phyloP scores from a whole-genome alignment of 2,113 vertebrate species.

The Isurus oxyrinchus region DNA sequence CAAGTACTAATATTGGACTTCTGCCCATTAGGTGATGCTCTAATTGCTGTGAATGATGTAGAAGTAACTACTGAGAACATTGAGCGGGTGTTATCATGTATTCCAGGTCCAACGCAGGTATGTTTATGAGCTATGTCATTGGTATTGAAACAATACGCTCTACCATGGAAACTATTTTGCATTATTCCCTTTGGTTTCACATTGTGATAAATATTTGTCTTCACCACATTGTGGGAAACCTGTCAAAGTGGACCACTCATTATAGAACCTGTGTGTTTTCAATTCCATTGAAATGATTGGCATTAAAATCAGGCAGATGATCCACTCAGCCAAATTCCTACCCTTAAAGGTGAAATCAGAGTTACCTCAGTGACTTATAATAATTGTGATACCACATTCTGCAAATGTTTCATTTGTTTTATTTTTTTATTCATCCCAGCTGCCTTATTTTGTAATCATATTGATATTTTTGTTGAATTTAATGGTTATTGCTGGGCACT shows the following conservation, averaged over 20 bases:
- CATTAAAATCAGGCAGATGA: neutral
- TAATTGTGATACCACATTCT: neutral
- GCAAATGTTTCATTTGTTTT: neutral
- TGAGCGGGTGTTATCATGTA: conserved; percentile 85
- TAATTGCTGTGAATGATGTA: conserved; percentile 89
- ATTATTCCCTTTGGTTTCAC: neutral
- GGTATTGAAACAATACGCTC: neutral
- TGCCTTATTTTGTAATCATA: neutral
- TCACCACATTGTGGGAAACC: neutral
- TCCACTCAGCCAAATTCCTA: neutral
- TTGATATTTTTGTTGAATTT: neutral
- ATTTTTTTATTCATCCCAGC: neutral
- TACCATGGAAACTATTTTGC: neutral
- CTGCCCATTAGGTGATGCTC: conserved; percentile 69
- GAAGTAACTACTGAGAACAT: conserved; percentile 90
- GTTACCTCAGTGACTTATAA: neutral
- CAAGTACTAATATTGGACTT: conserved; percentile 1
- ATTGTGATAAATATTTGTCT: neutral
- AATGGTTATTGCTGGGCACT: neutral
- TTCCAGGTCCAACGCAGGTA: conserved; percentile 90
- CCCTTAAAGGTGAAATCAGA: neutral
- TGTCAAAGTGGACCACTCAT: neutral
- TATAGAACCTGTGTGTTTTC: neutral
- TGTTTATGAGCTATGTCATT: neutral
- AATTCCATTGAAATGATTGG: neutral